phyloP scores from a whole-genome alignment of 2,797 vertebrate genomes.

The Acestrorhynchus altus region DNA sequence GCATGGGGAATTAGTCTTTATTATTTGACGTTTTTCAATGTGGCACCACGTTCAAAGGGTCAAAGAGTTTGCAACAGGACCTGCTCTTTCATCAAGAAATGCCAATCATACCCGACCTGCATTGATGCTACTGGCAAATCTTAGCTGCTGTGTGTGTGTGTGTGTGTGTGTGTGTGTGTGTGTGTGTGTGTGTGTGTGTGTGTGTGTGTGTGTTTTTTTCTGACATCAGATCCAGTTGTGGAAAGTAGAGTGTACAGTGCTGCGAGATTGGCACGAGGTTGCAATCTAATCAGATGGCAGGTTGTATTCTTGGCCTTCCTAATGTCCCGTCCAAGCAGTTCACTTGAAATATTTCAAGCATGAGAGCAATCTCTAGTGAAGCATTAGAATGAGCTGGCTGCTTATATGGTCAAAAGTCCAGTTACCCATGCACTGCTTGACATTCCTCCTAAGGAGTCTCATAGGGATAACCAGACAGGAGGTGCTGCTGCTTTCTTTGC shows the following conservation, averaged over 20 bases:
- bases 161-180: too few relatives aligned
- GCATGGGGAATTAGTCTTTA: conserved; percentile 71
- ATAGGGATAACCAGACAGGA: conserved; percentile 1
- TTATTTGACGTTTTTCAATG: conserved; percentile 73
- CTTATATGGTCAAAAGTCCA: conserved; percentile 10
- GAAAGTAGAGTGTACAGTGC: conserved; percentile 52
- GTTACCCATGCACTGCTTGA: conserved; percentile 11
- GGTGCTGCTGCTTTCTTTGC: neutral
- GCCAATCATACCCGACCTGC: conserved; percentile 63
- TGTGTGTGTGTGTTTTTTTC: conserved; percentile 65
- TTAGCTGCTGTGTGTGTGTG: conserved; percentile 49
- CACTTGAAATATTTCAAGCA: conserved; percentile 48
- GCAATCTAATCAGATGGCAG: conserved; percentile 52
- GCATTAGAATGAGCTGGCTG: conserved; percentile 16
- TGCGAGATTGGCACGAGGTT: conserved; percentile 47
- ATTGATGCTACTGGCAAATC: conserved; percentile 61
- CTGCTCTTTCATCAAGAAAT: conserved; percentile 67
- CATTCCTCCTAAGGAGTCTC: conserved; percentile 27
- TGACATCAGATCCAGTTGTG: conserved; percentile 64
- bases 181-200: too few relatives aligned
- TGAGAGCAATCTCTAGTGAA: conserved; percentile 31
- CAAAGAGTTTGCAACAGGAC: conserved; percentile 71
- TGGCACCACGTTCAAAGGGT: conserved; percentile 57
- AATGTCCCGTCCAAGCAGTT: conserved; percentile 50
- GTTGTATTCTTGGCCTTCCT: conserved; percentile 46